Conservation (phyloP, 1,140 invertebrate genomes). For the Rhagoletis zephyria region DNA sequence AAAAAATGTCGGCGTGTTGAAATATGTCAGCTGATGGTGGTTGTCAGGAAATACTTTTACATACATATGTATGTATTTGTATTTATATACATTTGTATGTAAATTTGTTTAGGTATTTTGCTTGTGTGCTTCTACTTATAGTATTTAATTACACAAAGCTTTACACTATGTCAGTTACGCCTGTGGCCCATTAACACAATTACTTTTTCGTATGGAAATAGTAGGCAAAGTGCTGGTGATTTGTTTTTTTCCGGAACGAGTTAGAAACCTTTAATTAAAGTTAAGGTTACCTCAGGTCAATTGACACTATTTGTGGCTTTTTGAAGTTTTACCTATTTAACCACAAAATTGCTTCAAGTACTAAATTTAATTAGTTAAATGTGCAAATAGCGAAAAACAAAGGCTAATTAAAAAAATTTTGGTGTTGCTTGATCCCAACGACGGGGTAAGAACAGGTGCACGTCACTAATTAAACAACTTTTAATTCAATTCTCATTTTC, state of each 20-base stretch:
- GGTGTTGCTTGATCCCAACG: background rate
- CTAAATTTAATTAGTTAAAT: constrained; percentile 43
- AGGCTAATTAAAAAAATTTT: constrained; percentile 1
- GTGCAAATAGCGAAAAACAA: background rate
- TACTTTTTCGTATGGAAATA: background rate
- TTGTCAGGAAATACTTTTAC: background rate
- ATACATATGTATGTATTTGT: no score
- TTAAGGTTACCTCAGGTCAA: constrained; percentile 5
- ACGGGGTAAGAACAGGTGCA: no score
- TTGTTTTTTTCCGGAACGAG: background rate
- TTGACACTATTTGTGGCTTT: background rate
- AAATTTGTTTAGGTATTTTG: no score
- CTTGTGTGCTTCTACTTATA: no score
- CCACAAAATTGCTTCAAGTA: background rate
- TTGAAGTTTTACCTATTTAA: background rate
- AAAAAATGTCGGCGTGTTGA: background rate
- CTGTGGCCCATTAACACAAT: constrained; percentile 6
- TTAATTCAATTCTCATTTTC: no score
- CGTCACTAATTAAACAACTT: no score
- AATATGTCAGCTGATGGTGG: background rate
- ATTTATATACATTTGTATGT: no score
- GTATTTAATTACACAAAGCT: background rate
- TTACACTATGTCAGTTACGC: constrained; percentile 17
- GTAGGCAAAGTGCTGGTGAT: background rate
- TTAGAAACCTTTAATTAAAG: constrained; percentile 1